Conservation (phyloP, 2,888 invertebrate species). For the Pogonocherus hispidulus region DNA sequence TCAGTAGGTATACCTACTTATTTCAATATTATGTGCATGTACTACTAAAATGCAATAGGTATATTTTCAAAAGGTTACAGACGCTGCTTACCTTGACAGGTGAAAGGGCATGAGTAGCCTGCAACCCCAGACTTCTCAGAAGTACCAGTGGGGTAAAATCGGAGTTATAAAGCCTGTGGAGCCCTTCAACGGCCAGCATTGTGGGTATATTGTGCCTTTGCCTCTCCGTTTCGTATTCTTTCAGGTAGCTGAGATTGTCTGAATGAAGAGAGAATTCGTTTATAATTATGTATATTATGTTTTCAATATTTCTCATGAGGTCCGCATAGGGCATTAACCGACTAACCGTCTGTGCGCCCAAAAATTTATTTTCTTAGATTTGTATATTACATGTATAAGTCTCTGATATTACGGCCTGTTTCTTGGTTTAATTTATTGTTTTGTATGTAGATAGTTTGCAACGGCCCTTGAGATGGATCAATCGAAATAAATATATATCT, state of each 20-base stretch:
- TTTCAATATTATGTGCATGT: too few relatives aligned
- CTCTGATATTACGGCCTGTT: too few relatives aligned
- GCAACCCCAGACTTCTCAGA: conserved; percentile 86
- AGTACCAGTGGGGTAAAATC: conserved; percentile 82
- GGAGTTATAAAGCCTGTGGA: conserved; percentile 87
- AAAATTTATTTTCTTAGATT: too few relatives aligned
- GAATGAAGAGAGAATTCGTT: conserved; percentile 30
- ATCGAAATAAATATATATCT: too few relatives aligned
- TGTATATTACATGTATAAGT: too few relatives aligned
- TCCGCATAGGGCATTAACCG: background rate
- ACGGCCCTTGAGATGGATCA: too few relatives aligned
- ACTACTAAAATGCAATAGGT: too few relatives aligned
- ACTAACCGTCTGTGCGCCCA: too few relatives aligned
- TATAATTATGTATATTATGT: background rate
- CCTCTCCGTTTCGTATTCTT: conserved; percentile 86
- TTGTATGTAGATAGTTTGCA: too few relatives aligned
- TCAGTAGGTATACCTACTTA: too few relatives aligned
- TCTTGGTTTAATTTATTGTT: too few relatives aligned
- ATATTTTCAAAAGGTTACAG: too few relatives aligned
- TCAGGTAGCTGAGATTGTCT: conserved; percentile 80
- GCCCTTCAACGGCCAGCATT: conserved; percentile 87
- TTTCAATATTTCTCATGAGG: background rate
- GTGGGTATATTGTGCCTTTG: conserved; percentile 92
- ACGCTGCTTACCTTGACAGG: conserved; percentile 81
- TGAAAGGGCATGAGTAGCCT: conserved; percentile 81